These are phyloP conservation scores for Mormyrus lacerda DNA, from an alignment of 2,113 vertebrate species.

Conservation along the genomic window DNA sequence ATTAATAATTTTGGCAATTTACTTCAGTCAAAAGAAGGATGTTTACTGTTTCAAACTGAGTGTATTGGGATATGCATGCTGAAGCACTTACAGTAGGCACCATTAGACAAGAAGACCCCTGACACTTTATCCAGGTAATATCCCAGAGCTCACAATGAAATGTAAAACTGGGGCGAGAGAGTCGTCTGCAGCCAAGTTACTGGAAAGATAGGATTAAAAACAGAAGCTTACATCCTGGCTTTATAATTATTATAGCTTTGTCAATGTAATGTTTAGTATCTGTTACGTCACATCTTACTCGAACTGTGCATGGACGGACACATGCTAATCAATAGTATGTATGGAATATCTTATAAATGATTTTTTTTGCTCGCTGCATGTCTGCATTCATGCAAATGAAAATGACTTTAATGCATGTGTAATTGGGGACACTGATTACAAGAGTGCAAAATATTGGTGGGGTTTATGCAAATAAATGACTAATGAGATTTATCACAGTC, in stretches of 20 bases:
- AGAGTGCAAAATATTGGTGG: slow-evolving; percentile 3
- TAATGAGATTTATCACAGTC: slow-evolving; percentile 12
- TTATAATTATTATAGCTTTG: neutral
- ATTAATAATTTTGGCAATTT: neutral
- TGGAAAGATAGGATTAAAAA: neutral
- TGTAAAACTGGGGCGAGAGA: neutral
- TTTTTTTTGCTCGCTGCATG: neutral
- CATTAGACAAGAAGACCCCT: neutral
- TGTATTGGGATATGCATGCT: neutral
- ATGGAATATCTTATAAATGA: slow-evolving; percentile 7
- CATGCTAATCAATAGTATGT: neutral
- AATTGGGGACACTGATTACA: slow-evolving; percentile 9
- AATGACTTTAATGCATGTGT: neutral
- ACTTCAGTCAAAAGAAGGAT: neutral
- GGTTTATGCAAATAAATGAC: slow-evolving; percentile 10
- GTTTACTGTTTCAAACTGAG: neutral
- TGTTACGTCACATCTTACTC: neutral
- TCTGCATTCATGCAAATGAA: slow-evolving; percentile 11
- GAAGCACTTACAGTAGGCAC: neutral
- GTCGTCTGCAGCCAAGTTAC: neutral
- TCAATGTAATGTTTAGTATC: neutral
- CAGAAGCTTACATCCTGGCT: neutral
- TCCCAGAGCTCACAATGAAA: neutral
- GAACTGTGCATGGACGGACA: neutral
- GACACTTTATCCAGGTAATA: neutral